A percentile compares a stretch with the other conserved stretches of the same genome.
phyloP scores from a whole-genome alignment of 2,113 vertebrate species.

The Tonatia bakeri region DNA sequence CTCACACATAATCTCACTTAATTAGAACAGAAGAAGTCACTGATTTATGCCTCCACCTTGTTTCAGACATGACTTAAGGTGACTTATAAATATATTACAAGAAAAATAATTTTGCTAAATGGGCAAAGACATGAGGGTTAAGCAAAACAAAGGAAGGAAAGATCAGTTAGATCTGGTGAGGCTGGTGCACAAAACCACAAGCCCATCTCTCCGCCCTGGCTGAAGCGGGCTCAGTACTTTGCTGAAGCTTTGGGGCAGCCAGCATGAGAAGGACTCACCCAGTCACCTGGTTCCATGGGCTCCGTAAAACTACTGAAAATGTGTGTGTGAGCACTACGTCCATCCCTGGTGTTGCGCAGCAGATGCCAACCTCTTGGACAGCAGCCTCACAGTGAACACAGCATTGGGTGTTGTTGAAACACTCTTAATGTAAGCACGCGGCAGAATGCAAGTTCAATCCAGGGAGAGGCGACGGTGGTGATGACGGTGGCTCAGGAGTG shows the following conservation, averaged over 20 bases:
- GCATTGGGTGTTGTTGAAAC: background rate
- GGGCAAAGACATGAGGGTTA: background rate
- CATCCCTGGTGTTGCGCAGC: background rate
- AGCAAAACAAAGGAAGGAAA: background rate
- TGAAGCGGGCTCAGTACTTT: background rate
- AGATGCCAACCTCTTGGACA: background rate
- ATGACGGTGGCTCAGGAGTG: background rate
- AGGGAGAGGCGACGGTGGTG: background rate
- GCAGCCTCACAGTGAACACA: background rate
- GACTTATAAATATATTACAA: background rate
- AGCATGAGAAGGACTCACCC: background rate
- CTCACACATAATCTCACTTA: background rate
- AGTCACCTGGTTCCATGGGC: background rate
- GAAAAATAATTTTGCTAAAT: conserved; percentile 8
- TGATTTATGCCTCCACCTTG: background rate
- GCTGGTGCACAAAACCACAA: background rate
- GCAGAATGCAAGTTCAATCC: background rate
- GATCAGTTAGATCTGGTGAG: background rate
- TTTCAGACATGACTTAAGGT: background rate
- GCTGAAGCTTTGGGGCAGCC: background rate
- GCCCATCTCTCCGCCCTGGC: background rate
- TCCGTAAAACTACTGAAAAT: background rate
- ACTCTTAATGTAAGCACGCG: background rate
- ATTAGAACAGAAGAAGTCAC: background rate
- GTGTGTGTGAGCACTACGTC: background rate